phyloP scores from a whole-genome alignment of 2,888 invertebrate genomes.

The Cataglyphis cursor region DNA sequence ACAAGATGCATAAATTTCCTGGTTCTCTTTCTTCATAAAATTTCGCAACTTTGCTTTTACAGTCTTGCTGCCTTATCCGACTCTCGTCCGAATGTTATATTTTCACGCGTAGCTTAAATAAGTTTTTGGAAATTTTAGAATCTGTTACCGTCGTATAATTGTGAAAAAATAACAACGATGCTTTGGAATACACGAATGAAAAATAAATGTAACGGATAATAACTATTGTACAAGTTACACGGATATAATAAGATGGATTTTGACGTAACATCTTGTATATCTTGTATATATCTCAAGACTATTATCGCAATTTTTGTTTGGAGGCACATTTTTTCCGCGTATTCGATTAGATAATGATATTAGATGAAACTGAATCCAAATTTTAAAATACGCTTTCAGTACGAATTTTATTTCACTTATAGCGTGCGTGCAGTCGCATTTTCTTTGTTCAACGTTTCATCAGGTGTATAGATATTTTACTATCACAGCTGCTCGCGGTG shows the following conservation, averaged over 20 bases:
- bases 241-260: conserved; percentile 60
- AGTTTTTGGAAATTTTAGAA: conserved; percentile 26
- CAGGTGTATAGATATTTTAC: conserved; percentile 43
- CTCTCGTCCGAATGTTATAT: conserved; percentile 20
- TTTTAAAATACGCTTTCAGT: neutral
- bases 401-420: neutral
- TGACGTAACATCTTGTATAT: conserved; percentile 15
- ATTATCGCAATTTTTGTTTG: conserved; percentile 74
- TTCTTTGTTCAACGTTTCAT: conserved; percentile 38
- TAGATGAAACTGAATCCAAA: neutral
- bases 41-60: conserved; percentile 37
- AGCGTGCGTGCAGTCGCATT: neutral
- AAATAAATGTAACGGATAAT: conserved; percentile 28
- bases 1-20: conserved; percentile 63
- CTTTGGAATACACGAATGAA: neutral
- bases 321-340: conserved; percentile 67
- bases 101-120: conserved; percentile 34
- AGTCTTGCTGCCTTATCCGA: neutral
- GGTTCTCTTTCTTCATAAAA: conserved; percentile 17
- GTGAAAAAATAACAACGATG: neutral
- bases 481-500: conserved; percentile 42
- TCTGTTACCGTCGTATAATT: neutral
- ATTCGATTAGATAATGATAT: conserved; percentile 61
- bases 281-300: conserved; percentile 76
- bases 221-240: neutral